Percentiles rank a stretch among this genome's conserved stretches.
phyloP scores from a whole-genome alignment of 2,113 vertebrate genomes.

The Cyanistes caeruleus region DNA sequence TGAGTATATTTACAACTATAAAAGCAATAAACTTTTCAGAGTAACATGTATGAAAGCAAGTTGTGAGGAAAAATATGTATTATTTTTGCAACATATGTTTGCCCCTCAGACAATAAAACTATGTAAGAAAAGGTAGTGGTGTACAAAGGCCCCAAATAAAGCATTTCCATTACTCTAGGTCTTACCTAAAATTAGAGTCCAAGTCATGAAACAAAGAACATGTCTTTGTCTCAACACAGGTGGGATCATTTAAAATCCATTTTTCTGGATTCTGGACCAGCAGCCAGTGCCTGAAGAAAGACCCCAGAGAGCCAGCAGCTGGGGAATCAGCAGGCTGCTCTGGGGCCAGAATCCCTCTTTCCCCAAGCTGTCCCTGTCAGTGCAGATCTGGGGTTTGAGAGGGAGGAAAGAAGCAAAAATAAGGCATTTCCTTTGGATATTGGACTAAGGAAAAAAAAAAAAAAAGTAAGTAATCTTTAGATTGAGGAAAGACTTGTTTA shows the following conservation, averaged over 20 bases:
- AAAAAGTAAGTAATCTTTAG: neutral
- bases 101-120: neutral
- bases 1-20: neutral
- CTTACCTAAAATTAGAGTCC: neutral
- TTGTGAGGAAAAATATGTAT: neutral
- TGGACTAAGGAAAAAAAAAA: neutral
- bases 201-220: neutral
- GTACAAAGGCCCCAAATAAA: neutral
- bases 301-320: accelerated
- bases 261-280: neutral
- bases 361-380: accelerated
- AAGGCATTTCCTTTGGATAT: neutral
- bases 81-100: neutral
- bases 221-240: neutral
- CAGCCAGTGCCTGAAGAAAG: neutral
- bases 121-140: neutral
- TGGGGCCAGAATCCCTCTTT: neutral
- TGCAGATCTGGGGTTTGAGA: neutral
- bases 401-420: neutral
- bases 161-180: neutral
- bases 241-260: neutral
- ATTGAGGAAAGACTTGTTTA: neutral
- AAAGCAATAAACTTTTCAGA: neutral
- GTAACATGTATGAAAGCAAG: neutral
- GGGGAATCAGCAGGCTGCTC: neutral